Conservation (phyloP, 2,888 invertebrate genomes). For the Dryococelus australis region DNA sequence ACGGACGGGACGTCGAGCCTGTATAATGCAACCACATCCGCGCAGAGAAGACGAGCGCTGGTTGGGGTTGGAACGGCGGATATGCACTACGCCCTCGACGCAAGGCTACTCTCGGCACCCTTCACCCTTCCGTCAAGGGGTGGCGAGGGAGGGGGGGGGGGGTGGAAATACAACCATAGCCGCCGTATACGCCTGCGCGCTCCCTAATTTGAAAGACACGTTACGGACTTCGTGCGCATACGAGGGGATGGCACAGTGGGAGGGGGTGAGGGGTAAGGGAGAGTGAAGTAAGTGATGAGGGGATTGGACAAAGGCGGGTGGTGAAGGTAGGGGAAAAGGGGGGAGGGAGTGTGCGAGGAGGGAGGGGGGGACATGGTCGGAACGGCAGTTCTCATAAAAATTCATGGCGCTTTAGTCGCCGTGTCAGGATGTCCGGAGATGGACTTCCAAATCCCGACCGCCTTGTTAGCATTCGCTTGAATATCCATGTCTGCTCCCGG, state of each 20-base stretch:
- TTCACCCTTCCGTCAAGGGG: background rate
- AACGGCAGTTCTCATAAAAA: constrained; percentile 24
- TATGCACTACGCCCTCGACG: no score
- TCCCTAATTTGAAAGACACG: constrained; percentile 30
- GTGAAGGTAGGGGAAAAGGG: background rate
- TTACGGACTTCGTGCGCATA: constrained; percentile 5
- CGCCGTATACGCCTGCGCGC: background rate
- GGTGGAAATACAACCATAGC: background rate
- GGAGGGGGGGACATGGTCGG: background rate
- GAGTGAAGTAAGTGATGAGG: background rate
- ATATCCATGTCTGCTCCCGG: constrained; percentile 1
- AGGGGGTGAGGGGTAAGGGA: background rate
- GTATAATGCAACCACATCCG: background rate
- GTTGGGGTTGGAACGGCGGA: background rate
- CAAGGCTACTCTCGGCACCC: background rate
- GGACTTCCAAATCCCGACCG: constrained; percentile 25
- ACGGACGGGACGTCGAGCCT: no score
- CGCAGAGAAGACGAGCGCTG: background rate
- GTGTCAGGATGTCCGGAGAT: constrained; percentile 24
- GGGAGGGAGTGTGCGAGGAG: background rate
- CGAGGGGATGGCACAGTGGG: background rate
- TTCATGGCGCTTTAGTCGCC: constrained; percentile 25
- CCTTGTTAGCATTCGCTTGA: constrained; percentile 28
- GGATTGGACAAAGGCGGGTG: background rate
- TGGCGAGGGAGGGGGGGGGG: no score